phyloP scores from a whole-genome alignment of 2,113 vertebrate genomes.

The Struthio camelus region DNA sequence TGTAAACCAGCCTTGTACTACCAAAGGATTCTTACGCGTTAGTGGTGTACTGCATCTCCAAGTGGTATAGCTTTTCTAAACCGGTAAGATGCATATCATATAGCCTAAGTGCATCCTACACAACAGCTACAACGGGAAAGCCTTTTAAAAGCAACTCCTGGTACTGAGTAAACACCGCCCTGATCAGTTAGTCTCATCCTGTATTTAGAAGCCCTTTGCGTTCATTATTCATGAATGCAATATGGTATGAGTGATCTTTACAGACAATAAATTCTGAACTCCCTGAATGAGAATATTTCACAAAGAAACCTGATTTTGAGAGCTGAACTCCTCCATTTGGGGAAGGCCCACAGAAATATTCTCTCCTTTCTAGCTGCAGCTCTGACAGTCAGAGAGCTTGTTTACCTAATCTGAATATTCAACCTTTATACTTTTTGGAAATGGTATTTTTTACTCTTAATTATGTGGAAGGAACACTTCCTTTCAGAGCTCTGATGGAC shows the following conservation, averaged over 20 bases:
- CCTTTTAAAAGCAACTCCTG: background rate
- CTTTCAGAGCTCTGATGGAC: slow-evolving; percentile 47
- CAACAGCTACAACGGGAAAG: background rate
- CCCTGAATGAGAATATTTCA: background rate
- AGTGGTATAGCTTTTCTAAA: background rate
- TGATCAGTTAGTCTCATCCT: background rate
- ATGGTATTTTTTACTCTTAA: background rate
- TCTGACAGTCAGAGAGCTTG: slow-evolving; percentile 11
- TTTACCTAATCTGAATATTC: slow-evolving; percentile 58
- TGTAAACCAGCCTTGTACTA: background rate
- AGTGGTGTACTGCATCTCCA: background rate
- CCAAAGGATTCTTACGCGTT: background rate
- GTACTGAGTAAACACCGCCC: background rate
- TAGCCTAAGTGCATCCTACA: background rate
- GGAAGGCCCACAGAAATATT: background rate
- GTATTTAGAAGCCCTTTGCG: background rate
- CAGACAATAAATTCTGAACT: background rate
- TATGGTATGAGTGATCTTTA: background rate
- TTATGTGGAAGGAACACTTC: slow-evolving; percentile 39
- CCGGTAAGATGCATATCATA: background rate
- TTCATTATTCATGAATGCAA: background rate
- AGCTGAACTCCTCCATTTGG: background rate
- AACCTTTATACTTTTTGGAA: slow-evolving; percentile 57
- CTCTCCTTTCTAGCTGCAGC: background rate
- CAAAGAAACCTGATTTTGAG: background rate